A percentile compares a stretch with the other conserved stretches of the same genome.
Evolutionary conservation across 2,888 invertebrate genomes (phyloP).

Genomic region (Synanthedon vespiformis): DNA sequence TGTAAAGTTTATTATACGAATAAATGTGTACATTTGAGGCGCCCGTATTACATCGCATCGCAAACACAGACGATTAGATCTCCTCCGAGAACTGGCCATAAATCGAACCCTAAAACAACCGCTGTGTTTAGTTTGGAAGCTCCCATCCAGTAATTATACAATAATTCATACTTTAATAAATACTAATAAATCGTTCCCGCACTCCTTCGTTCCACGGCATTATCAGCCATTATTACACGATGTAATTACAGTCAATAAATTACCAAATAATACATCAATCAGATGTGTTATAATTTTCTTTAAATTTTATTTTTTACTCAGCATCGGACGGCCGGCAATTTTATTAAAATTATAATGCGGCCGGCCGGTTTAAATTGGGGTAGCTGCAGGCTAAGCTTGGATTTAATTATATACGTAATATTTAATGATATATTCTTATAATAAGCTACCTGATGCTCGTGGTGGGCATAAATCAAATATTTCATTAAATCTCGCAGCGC

Average conservation of each 20-base stretch:
- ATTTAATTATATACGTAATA: constrained; percentile 70
- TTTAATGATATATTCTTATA: constrained; percentile 69
- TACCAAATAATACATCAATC: constrained; percentile 71
- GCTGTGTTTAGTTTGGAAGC: constrained; percentile 65
- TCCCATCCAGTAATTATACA: constrained; percentile 66
- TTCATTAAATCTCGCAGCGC: constrained; percentile 64
- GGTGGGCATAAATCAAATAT: constrained; percentile 67
- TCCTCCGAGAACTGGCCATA: constrained; percentile 57
- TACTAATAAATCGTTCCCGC: constrained; percentile 65
- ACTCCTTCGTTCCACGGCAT: constrained; percentile 38
- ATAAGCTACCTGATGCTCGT: constrained; percentile 67
- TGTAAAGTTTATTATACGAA: no score
- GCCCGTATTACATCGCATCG: constrained; percentile 28
- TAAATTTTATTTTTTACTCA: constrained; percentile 40
- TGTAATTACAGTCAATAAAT: constrained; percentile 69
- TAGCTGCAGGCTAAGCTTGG: constrained; percentile 55
- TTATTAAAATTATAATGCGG: constrained; percentile 68
- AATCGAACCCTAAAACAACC: constrained; percentile 64
- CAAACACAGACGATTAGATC: constrained; percentile 50
- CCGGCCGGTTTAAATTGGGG: constrained; percentile 58
- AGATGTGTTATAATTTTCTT: constrained; percentile 69
- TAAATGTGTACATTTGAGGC: constrained; percentile 10
- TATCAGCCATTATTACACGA: constrained; percentile 66
- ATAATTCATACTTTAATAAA: constrained; percentile 71
- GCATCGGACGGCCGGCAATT: constrained; percentile 57